Evolutionary conservation across 2,888 invertebrate genomes (phyloP).

Genomic region (Lomographa bimaculata): DNA sequence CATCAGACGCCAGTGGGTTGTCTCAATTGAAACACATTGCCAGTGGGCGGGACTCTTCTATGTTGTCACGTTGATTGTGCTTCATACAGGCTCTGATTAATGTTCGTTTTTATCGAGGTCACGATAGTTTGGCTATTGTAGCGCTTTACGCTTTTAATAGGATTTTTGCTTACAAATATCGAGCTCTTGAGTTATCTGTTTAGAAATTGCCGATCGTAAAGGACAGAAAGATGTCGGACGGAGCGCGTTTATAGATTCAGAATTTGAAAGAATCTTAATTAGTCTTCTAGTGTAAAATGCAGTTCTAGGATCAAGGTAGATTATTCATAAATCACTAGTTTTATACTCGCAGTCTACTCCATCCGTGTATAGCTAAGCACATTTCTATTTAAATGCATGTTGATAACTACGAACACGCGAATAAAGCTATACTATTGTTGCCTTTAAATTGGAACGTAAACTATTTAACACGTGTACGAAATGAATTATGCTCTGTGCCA

Average conservation of each 20-base stretch:
- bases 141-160: constrained; percentile 17
- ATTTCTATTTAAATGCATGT: constrained; percentile 36
- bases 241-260: constrained; percentile 6
- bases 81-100: constrained; percentile 37
- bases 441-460: constrained; percentile 28
- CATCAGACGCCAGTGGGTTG: constrained; percentile 49
- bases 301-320: constrained; percentile 27
- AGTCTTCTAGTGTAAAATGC: constrained; percentile 14
- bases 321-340: constrained; percentile 36
- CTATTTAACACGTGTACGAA: constrained; percentile 34
- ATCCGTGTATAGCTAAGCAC: constrained; percentile 40
- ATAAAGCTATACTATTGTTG: constrained; percentile 27
- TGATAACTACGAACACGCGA: constrained; percentile 30
- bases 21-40: constrained; percentile 63
- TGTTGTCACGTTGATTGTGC: constrained; percentile 38
- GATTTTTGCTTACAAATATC: constrained; percentile 18
- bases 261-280: constrained; percentile 10
- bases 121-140: constrained; percentile 22
- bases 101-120: constrained; percentile 30
- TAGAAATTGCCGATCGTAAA: constrained; percentile 5
- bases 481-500: constrained; percentile 38
- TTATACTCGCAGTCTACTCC: constrained; percentile 38
- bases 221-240: constrained; percentile 7
- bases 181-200: constrained; percentile 12
- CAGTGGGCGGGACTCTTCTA: constrained; percentile 50